Evolutionary conservation across 2,888 invertebrate species (phyloP), one percentile per base, ranked within the genome.

Genomic region (Cantharis nigra): DNA sequence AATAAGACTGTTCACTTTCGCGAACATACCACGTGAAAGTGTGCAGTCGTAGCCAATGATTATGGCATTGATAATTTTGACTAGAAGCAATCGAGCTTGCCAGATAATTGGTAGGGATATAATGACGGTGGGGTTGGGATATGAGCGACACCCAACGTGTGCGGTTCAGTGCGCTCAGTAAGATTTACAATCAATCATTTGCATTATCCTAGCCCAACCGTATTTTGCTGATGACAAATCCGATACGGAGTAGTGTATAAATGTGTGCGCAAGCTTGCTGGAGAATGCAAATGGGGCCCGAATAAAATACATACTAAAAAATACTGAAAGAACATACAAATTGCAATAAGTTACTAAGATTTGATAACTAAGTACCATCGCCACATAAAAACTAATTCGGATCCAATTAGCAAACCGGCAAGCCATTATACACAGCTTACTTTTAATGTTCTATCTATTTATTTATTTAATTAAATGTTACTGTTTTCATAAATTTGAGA

Each of bases 231-330:
- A 71, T 81, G 83, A 83, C 84, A 84, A 85, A 85, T 88, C 88
- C 88, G 88, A 88, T 89, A 88, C 87, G 88, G 88, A 88, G 87
- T 87, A 87, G 86, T 87, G 86, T 87, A 87, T 86, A 85, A 87
- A 86, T 87, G 87, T 88, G 87, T 88, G 88, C 87, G 87, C 86
- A 85, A 85, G 87, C 86, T 83, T 85, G 84, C 85, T 84, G 84
- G 82, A 80, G 80, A 76, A 75, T 77, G 80, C 81, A 80, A 82
- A 81, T 78, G 76, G 78, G 77, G 75, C 75, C 80, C 73, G 75
- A 78, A 73, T 69, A 70, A 72, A 76, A 79, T 79, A 75, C 74
- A 78, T 75, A 78, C 70, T 76, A 78, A 77, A 78, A 72, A 75
- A 80, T 77, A 78, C 76, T 77, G 72, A 76, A 78, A 73, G 75